A percentile compares a stretch with the other conserved stretches of the same genome.
These are phyloP conservation scores for Actinemys pallida DNA, from an alignment of 2,113 vertebrate species.

Conservation along the genomic window DNA sequence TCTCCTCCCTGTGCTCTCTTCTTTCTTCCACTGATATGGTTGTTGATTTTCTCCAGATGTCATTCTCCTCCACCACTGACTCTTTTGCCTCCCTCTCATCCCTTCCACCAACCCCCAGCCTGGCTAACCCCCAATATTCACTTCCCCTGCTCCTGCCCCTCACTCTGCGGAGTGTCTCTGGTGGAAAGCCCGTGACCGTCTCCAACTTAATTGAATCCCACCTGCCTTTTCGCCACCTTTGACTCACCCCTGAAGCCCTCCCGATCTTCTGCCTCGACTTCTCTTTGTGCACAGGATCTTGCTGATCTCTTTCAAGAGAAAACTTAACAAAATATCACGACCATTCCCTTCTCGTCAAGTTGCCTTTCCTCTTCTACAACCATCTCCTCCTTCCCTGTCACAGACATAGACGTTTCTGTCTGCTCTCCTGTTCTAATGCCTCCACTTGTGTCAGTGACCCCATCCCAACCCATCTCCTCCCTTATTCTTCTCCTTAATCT, in stretches of 20 bases:
- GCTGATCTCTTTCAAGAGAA: background rate
- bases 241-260: too few relatives aligned
- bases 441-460: too few relatives aligned
- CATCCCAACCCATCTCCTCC: background rate
- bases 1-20: background rate
- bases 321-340: background rate
- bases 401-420: accelerated
- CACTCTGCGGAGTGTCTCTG: too few relatives aligned
- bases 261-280: too few relatives aligned
- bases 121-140: too few relatives aligned
- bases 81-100: background rate
- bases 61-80: background rate
- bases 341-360: too few relatives aligned
- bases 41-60: too few relatives aligned
- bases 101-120: background rate
- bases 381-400: background rate
- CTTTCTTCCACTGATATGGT: background rate
- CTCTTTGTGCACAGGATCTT: background rate
- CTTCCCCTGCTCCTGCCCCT: too few relatives aligned
- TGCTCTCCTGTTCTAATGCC: accelerated
- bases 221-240: too few relatives aligned
- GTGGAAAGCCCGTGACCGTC: too few relatives aligned
- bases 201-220: too few relatives aligned
- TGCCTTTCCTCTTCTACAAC: background rate
- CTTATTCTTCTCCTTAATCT: accelerated